Percentiles rank a stretch among this genome's conserved stretches.
Conservation (phyloP, 1,140 invertebrate species). For the Bicyclus anynana region DNA sequence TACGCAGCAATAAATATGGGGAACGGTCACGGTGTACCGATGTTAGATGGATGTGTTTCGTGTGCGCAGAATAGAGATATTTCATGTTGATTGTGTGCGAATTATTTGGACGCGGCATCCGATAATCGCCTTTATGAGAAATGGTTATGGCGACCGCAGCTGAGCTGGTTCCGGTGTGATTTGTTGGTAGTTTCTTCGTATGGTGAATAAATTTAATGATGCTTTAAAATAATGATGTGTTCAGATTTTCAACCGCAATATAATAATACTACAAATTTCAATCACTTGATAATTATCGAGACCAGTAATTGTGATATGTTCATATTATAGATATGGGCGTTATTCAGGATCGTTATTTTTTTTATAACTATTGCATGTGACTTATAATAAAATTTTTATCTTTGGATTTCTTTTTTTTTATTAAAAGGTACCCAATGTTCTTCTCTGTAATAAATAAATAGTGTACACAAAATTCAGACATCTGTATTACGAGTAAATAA, state of each 20-base stretch:
- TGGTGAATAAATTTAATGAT: conserved; percentile 1
- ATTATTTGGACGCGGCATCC: conserved; percentile 22
- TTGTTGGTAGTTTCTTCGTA: conserved; percentile 11
- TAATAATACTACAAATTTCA: too few species aligned
- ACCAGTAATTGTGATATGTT: too few species aligned
- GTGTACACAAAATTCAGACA: too few species aligned
- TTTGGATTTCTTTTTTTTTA: too few species aligned
- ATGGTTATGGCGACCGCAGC: conserved; percentile 19
- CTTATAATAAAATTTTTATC: too few species aligned
- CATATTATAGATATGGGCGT: too few species aligned
- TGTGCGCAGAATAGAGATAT: conserved; percentile 30
- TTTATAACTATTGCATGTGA: too few species aligned
- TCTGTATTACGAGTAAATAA: too few species aligned
- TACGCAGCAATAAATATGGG: conserved; percentile 38
- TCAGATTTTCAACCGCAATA: background rate
- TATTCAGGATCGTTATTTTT: too few species aligned
- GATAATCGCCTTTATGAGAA: conserved; percentile 29
- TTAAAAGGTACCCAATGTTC: too few species aligned
- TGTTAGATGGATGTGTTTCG: conserved; percentile 38
- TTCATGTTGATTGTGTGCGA: conserved; percentile 34
- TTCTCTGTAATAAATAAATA: too few species aligned
- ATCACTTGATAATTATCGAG: too few species aligned
- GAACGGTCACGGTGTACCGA: conserved; percentile 29
- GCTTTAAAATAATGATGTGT: background rate
- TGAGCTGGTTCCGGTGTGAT: conserved; percentile 18